These are phyloP conservation scores for Alaudala cheleensis DNA, from an alignment of 2,113 vertebrate genomes.

Conservation along the genomic window DNA sequence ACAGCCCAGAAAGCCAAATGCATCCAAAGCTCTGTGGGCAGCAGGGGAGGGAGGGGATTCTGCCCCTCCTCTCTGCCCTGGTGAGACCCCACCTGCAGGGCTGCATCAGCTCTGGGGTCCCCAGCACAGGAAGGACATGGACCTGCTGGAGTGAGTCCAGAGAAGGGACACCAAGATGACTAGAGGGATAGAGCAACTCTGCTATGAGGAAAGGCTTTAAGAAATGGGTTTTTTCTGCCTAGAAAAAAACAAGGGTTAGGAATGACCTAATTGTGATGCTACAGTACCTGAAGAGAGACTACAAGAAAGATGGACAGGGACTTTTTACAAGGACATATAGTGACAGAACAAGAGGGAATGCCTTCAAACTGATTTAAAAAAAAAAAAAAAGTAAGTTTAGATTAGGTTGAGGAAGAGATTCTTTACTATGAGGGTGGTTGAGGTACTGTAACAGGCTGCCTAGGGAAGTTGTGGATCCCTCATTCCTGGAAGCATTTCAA, in stretches of 20 bases:
- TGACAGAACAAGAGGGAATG: not conserved
- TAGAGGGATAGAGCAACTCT: not conserved
- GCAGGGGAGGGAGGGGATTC: not conserved
- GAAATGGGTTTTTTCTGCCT: not conserved
- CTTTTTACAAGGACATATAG: not conserved
- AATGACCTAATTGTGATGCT: not conserved
- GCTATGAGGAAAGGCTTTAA: not conserved
- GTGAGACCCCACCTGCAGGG: not conserved
- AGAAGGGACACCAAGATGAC: not conserved
- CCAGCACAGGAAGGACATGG: not conserved
- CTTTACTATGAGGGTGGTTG: not conserved
- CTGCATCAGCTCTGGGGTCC: not conserved
- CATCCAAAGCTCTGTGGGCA: fast-evolving
- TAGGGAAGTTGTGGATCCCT: not conserved
- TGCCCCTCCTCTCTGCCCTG: not conserved
- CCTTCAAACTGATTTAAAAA: not conserved
- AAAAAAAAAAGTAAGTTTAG: not conserved
- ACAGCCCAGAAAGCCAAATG: not conserved
- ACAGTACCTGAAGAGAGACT: not conserved
- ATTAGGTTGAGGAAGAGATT: not conserved
- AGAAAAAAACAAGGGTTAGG: not conserved
- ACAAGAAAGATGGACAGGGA: not conserved
- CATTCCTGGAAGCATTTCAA: not conserved
- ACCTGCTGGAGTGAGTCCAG: not conserved
- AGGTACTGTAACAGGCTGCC: not conserved